phyloP scores from a whole-genome alignment of 2,888 invertebrate species.

The Mimumesa dahlbomi region DNA sequence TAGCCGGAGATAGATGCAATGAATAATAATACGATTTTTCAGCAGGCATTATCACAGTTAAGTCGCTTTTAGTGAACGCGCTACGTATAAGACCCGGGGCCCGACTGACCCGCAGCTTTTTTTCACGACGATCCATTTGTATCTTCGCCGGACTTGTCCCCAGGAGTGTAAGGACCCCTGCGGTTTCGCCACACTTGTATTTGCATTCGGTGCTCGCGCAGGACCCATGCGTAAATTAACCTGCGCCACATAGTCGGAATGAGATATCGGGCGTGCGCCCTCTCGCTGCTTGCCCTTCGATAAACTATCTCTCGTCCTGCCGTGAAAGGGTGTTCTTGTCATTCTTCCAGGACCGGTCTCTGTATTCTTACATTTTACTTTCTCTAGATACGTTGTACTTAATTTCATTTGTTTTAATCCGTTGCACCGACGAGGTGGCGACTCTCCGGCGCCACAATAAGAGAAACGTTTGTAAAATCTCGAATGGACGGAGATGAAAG shows the following conservation, averaged over 20 bases:
- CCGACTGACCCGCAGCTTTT: slow-evolving; percentile 49
- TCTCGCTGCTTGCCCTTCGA: slow-evolving; percentile 55
- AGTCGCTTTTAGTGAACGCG: slow-evolving; percentile 49
- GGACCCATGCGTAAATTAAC: slow-evolving; percentile 64
- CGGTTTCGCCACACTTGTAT: slow-evolving; percentile 68
- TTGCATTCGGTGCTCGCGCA: slow-evolving; percentile 58
- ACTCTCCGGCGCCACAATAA: no score
- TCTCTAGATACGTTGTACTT: no score
- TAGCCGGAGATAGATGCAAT: slow-evolving; percentile 22
- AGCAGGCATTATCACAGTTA: slow-evolving; percentile 56
- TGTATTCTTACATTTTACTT: no score
- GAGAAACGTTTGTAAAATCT: no score
- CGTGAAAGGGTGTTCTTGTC: slow-evolving; percentile 52
- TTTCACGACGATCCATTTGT: slow-evolving; percentile 62
- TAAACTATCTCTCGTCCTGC: slow-evolving; percentile 58
- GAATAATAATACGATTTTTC: slow-evolving; percentile 63
- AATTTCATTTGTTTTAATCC: no score
- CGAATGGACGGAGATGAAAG: no score
- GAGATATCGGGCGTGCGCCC: slow-evolving; percentile 63
- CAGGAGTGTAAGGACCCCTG: slow-evolving; percentile 65
- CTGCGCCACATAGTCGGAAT: slow-evolving; percentile 55
- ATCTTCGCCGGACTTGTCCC: slow-evolving; percentile 63
- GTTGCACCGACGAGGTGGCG: no score
- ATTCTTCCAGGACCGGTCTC: slow-evolving; percentile 49
- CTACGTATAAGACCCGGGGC: slow-evolving; percentile 17